Percentiles rank a stretch among this genome's conserved stretches.
phyloP scores from a whole-genome alignment of 2,888 invertebrate genomes.

The Drosophila yooni region DNA sequence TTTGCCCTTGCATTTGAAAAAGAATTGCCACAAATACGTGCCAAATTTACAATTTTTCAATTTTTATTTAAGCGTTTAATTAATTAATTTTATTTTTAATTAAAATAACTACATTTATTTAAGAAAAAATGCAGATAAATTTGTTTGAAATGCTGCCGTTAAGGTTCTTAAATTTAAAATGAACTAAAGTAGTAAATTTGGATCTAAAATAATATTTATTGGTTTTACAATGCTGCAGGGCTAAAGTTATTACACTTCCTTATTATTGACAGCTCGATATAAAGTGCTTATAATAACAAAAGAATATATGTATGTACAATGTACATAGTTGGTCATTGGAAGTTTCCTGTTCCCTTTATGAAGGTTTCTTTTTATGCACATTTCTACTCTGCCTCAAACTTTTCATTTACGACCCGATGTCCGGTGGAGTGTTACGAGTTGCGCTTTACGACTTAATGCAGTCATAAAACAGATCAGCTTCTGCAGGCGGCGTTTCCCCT shows the following conservation, averaged over 20 bases:
- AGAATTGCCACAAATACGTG: background rate
- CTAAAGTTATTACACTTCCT: background rate
- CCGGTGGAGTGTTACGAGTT: slow-evolving; percentile 13
- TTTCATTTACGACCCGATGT: slow-evolving; percentile 35
- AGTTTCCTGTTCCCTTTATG: slow-evolving; percentile 8
- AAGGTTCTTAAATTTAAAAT: background rate
- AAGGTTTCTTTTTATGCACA: slow-evolving; percentile 4
- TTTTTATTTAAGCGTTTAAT: background rate
- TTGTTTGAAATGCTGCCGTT: too few relatives aligned
- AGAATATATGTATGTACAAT: background rate
- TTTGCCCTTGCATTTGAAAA: background rate
- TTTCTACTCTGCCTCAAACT: slow-evolving; percentile 5
- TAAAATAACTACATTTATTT: background rate
- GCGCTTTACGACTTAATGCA: slow-evolving; percentile 29
- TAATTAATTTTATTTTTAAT: background rate
- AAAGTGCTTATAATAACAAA: background rate
- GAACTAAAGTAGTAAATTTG: background rate
- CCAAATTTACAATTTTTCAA: background rate
- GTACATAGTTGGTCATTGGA: background rate
- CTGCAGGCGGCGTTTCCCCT: background rate
- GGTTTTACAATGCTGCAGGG: background rate
- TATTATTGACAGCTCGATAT: background rate
- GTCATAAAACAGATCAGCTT: slow-evolving; percentile 34
- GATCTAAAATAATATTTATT: background rate
- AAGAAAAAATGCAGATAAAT: background rate